Evolutionary conservation across 2,797 vertebrate genomes (phyloP).

Genomic region (Peromyscus melanophrys): DNA sequence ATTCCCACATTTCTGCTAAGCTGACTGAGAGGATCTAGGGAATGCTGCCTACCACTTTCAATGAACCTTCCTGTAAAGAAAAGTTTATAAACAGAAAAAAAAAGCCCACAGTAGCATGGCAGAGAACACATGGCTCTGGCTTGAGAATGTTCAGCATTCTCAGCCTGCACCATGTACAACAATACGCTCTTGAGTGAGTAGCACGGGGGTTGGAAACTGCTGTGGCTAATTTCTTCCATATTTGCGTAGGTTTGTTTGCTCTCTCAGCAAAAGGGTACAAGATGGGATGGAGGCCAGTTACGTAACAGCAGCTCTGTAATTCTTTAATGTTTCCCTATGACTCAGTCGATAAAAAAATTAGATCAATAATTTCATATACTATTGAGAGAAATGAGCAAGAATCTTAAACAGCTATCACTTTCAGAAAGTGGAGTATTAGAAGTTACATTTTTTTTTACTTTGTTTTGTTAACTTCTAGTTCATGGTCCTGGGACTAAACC

Average conservation of each 20-base stretch:
- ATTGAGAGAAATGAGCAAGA: slow-evolving; percentile 41
- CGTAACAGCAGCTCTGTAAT: slow-evolving; percentile 42
- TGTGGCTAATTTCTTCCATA: slow-evolving; percentile 79
- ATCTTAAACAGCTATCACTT: slow-evolving; percentile 30
- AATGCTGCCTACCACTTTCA: slow-evolving; percentile 24
- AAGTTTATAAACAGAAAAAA: slow-evolving; percentile 42
- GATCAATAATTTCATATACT: slow-evolving; percentile 56
- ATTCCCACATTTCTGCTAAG: not conserved
- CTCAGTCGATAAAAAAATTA: slow-evolving; percentile 46
- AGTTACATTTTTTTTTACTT: not conserved
- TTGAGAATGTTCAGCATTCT: slow-evolving; percentile 79
- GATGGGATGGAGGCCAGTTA: slow-evolving; percentile 58
- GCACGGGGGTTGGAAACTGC: slow-evolving; percentile 59
- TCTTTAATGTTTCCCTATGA: slow-evolving; percentile 49
- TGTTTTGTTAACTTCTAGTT: not conserved
- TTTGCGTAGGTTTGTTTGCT: slow-evolving; percentile 79
- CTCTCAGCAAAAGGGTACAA: slow-evolving; percentile 73
- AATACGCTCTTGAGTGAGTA: slow-evolving; percentile 68
- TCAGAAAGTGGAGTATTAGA: slow-evolving; percentile 46
- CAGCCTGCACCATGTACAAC: slow-evolving; percentile 61
- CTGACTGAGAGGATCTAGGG: not conserved
- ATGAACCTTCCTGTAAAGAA: slow-evolving; percentile 34
- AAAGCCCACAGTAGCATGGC: not conserved
- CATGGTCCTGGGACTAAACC: not conserved
- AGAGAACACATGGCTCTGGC: not conserved